These are phyloP conservation scores for Troides oblongomaculatus DNA, from an alignment of 2,888 invertebrate species.

Conservation along the genomic window DNA sequence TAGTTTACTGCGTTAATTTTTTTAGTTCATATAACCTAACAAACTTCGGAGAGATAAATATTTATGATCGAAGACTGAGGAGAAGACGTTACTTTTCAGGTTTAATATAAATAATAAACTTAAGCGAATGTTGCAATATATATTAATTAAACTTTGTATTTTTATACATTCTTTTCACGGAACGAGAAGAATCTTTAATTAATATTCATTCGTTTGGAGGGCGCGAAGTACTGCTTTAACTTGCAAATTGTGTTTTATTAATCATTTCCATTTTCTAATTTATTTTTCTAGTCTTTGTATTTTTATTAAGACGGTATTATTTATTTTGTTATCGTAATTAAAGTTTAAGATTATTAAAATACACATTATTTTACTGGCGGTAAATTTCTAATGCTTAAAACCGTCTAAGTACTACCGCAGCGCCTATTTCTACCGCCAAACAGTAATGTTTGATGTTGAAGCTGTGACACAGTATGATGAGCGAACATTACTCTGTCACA, in stretches of 20 bases:
- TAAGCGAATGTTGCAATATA: not conserved
- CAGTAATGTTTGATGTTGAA: no score
- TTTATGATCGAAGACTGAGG: no score
- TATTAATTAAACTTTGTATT: constrained; percentile 18
- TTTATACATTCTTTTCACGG: constrained; percentile 18
- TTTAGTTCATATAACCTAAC: no score
- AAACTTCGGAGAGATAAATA: no score
- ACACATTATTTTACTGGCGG: not conserved
- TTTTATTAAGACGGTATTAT: not conserved
- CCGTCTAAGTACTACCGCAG: no score
- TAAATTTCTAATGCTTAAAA: not conserved
- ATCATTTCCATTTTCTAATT: constrained; percentile 21
- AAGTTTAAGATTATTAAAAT: not conserved
- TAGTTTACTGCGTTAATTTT: no score
- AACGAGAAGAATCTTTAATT: constrained; percentile 27
- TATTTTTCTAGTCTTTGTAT: constrained; percentile 11
- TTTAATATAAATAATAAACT: no score
- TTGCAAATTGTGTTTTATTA: constrained; percentile 28
- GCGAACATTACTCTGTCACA: no score
- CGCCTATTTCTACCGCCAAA: no score
- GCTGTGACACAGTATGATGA: no score
- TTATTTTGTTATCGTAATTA: not conserved
- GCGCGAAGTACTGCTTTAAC: constrained; percentile 25
- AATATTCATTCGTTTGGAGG: constrained; percentile 28
- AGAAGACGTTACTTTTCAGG: no score